A percentile compares a stretch with the other conserved stretches of the same genome.
These are phyloP conservation scores for Drosophila oshimai DNA, from an alignment of 1,140 invertebrate species.

Conservation along the genomic window DNA sequence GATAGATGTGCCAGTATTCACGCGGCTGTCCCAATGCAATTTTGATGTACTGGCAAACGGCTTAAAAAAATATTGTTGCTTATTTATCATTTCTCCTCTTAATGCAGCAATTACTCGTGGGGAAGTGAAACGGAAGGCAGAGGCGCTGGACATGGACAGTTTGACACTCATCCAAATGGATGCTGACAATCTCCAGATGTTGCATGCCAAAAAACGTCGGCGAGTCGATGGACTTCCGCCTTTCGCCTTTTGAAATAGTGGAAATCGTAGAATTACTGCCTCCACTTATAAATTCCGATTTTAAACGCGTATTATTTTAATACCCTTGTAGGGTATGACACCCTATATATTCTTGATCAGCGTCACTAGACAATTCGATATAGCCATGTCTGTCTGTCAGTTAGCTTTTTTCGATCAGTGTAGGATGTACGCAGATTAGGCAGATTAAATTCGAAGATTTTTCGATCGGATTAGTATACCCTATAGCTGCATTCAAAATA, in stretches of 20 bases:
- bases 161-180: slow-evolving; percentile 26
- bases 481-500: no score
- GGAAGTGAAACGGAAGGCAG: slow-evolving; percentile 8
- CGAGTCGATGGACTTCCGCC: slow-evolving; percentile 16
- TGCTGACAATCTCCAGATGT: slow-evolving; percentile 34
- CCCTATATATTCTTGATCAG: no score
- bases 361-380: no score
- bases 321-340: no score
- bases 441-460: no score
- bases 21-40: slow-evolving; percentile 54
- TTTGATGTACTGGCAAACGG: slow-evolving; percentile 59
- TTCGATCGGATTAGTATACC: no score
- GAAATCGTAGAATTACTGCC: slow-evolving; percentile 1
- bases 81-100: neutral
- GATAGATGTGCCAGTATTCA: slow-evolving; percentile 47
- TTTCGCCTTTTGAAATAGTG: slow-evolving; percentile 5
- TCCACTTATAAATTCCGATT: slow-evolving; percentile 62
- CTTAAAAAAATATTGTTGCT: neutral
- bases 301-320: slow-evolving; percentile 53
- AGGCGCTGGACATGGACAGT: neutral
- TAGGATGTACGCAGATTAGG: no score
- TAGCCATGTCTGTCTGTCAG: no score
- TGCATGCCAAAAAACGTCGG: neutral
- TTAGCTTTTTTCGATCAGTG: no score
- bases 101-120: neutral